phyloP scores from a whole-genome alignment of 2,888 invertebrate species.

The Tetrapedia diversipes region DNA sequence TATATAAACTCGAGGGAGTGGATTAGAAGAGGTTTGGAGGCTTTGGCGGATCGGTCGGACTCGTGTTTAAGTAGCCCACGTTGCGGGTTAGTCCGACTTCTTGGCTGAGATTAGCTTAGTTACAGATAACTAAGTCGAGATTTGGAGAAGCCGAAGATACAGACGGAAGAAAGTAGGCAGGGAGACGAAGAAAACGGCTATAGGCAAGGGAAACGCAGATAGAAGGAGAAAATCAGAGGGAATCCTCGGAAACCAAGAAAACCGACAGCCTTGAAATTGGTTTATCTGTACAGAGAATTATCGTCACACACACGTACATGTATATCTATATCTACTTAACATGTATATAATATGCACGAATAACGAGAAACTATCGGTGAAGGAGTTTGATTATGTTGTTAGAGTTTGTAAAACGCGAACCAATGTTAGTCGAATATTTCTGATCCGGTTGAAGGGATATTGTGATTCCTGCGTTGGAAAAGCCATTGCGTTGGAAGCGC shows the following conservation, averaged over 20 bases:
- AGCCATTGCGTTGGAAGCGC: conserved; percentile 25
- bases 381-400: conserved; percentile 74
- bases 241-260: conserved; percentile 40
- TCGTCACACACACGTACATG: conserved; percentile 20
- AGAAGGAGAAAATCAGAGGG: conserved; percentile 9
- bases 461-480: conserved; percentile 64
- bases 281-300: conserved; percentile 26
- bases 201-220: conserved; percentile 13
- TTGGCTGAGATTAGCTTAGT: conserved; percentile 79
- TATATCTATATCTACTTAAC: no score
- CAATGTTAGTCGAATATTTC: conserved; percentile 51
- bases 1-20: conserved; percentile 67
- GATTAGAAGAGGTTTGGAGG: conserved; percentile 76
- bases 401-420: conserved; percentile 57
- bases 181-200: conserved; percentile 22
- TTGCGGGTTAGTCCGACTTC: conserved; percentile 73
- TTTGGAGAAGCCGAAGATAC: conserved; percentile 66
- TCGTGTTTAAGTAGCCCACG: conserved; percentile 76
- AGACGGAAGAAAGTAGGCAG: conserved; percentile 52
- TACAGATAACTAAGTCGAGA: conserved; percentile 78
- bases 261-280: conserved; percentile 35
- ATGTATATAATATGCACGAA: no score
- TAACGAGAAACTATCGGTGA: conserved; percentile 54
- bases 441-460: conserved; percentile 67
- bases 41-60: conserved; percentile 77